phyloP scores from a whole-genome alignment of 2,888 invertebrate species.

The Scaptomyza polygonia region DNA sequence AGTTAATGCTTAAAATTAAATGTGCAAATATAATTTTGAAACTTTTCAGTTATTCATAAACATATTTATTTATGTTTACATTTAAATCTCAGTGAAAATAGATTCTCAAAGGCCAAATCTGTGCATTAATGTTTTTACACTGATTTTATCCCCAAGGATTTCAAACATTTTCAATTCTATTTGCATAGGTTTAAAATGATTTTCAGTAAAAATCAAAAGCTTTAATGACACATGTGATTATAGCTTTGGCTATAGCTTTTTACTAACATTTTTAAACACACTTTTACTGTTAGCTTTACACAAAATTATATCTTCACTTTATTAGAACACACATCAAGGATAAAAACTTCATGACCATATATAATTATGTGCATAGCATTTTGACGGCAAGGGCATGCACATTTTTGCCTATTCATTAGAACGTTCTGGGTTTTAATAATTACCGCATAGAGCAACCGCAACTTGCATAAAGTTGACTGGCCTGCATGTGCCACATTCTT shows the following conservation, averaged over 20 bases:
- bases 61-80: constrained; percentile 23
- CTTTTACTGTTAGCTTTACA: neutral
- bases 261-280: too few relatives aligned
- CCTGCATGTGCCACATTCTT: constrained; percentile 53
- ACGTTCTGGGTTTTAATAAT: neutral
- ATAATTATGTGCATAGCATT: too few relatives aligned
- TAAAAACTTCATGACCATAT: constrained; percentile 36
- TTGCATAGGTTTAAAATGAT: neutral
- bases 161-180: neutral
- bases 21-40: constrained; percentile 1
- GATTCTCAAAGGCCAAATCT: too few relatives aligned
- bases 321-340: constrained; percentile 9
- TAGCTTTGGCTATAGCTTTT: neutral
- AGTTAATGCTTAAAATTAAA: neutral
- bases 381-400: constrained; percentile 56
- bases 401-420: constrained; percentile 42
- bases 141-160: too few relatives aligned
- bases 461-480: constrained; percentile 64
- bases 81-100: constrained; percentile 32
- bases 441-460: constrained; percentile 30
- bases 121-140: too few relatives aligned
- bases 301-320: neutral
- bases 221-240: constrained; percentile 1
- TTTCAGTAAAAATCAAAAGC: neutral
- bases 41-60: neutral